phyloP scores from a whole-genome alignment of 2,888 invertebrate genomes.

The Mayetiola destructor region DNA sequence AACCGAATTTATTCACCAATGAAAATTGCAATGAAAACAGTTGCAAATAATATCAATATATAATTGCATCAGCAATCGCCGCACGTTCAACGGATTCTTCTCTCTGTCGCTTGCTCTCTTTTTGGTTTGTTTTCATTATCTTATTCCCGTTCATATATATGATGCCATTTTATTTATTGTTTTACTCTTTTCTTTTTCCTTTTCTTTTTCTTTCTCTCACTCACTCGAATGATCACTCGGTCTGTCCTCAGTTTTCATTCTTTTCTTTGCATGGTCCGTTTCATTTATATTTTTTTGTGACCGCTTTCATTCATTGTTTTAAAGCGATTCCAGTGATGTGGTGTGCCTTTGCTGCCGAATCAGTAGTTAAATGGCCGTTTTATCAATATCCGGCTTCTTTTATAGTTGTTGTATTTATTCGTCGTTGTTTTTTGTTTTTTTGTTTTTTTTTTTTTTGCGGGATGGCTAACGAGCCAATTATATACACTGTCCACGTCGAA shows the following conservation, averaged over 20 bases:
- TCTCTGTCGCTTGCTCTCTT: no score
- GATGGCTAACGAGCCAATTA: slow-evolving; percentile 12
- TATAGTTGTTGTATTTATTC: no score
- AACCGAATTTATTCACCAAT: no score
- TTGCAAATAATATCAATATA: no score
- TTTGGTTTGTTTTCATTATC: no score
- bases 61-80: slow-evolving; percentile 11
- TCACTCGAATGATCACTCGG: background rate
- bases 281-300: background rate
- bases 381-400: no score
- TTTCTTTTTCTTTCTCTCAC: background rate
- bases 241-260: background rate
- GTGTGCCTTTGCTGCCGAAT: background rate
- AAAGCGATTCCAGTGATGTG: background rate
- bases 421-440: background rate
- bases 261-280: background rate
- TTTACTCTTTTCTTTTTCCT: background rate
- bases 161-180: background rate
- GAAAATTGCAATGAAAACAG: no score
- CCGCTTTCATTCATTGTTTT: slow-evolving; percentile 8
- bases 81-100: background rate
- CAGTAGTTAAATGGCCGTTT: background rate
- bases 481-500: slow-evolving; percentile 12
- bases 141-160: no score
- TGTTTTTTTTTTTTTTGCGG: background rate